Evolutionary conservation across 92 coral and sea anemone genomes (phyloP).

Genomic region (Epizoanthus illoricatus): DNA sequence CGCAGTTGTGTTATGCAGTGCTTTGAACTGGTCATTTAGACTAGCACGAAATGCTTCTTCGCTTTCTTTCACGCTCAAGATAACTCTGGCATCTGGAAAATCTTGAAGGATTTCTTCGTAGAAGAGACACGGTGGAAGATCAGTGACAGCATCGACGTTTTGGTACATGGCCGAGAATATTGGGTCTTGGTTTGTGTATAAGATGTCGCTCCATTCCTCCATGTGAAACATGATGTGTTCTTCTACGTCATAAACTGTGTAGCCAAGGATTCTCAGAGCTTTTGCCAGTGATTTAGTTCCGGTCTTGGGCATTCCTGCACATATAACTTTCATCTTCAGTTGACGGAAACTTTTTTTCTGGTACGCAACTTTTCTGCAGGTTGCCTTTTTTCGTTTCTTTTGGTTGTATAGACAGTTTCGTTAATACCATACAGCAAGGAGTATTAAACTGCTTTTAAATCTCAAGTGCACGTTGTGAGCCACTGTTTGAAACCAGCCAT

Average conservation of each 20-base stretch:
- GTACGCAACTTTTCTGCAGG: background rate
- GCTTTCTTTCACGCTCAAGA: slow-evolving; percentile 11
- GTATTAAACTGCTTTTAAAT: too few species aligned
- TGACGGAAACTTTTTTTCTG: background rate
- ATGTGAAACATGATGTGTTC: slow-evolving; percentile 32
- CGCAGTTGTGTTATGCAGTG: slow-evolving; percentile 23
- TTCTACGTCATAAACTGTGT: slow-evolving; percentile 21
- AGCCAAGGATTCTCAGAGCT: slow-evolving; percentile 36
- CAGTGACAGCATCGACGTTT: slow-evolving; percentile 19
- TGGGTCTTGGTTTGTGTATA: slow-evolving; percentile 12
- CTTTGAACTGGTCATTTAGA: slow-evolving; percentile 25
- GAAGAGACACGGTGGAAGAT: slow-evolving; percentile 31
- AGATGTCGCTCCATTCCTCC: slow-evolving; percentile 31
- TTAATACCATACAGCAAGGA: too few species aligned
- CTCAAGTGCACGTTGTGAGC: too few species aligned
- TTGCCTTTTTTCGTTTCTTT: background rate
- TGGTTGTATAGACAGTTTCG: too few species aligned
- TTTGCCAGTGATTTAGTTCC: slow-evolving; percentile 34
- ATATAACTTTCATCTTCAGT: slow-evolving; percentile 26
- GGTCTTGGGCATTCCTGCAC: slow-evolving; percentile 36
- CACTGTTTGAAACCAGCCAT: too few species aligned
- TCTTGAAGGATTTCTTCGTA: slow-evolving; percentile 31
- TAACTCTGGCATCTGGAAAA: slow-evolving; percentile 31
- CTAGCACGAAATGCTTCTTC: slow-evolving; percentile 29
- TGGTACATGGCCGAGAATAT: slow-evolving; percentile 22